Percentiles rank a stretch among this genome's conserved stretches.
Conservation (phyloP, 2,888 invertebrate genomes). For the Caenorhabditis sp. region DNA sequence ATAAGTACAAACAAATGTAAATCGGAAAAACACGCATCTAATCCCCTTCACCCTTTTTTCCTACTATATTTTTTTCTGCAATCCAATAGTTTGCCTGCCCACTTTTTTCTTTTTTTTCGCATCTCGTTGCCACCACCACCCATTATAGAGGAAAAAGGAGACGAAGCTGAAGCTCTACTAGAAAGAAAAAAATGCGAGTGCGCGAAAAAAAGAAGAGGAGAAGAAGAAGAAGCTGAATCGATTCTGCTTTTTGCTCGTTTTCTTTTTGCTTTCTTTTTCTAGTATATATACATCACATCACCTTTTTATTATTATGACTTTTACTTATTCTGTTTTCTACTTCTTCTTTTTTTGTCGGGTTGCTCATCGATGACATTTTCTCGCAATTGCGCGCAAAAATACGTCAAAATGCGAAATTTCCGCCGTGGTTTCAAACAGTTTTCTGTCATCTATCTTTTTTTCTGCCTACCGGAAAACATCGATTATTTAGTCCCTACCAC, state of each 20-base stretch:
- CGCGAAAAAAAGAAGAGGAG: background rate
- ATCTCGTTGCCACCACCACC: conserved; percentile 1
- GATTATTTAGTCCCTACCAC: background rate
- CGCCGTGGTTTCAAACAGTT: no score
- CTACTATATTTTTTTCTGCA: background rate
- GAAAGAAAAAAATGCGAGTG: conserved; percentile 1
- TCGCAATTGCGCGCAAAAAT: no score
- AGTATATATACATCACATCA: background rate
- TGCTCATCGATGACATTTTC: no score
- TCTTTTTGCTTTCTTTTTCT: background rate
- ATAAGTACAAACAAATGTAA: no score
- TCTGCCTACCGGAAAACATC: background rate
- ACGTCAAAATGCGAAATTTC: no score
- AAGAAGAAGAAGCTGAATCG: background rate
- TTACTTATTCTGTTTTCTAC: background rate
- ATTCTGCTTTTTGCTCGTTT: conserved; percentile 1
- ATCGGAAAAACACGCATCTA: background rate
- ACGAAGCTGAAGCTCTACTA: background rate
- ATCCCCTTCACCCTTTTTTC: background rate
- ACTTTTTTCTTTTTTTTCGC: conserved; percentile 1
- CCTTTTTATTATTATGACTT: background rate
- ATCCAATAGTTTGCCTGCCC: conserved; percentile 5
- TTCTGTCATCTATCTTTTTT: no score
- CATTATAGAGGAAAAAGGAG: background rate
- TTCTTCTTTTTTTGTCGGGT: background rate